phyloP scores from a whole-genome alignment of 2,888 invertebrate species.

The Yponomeuta sedellus region DNA sequence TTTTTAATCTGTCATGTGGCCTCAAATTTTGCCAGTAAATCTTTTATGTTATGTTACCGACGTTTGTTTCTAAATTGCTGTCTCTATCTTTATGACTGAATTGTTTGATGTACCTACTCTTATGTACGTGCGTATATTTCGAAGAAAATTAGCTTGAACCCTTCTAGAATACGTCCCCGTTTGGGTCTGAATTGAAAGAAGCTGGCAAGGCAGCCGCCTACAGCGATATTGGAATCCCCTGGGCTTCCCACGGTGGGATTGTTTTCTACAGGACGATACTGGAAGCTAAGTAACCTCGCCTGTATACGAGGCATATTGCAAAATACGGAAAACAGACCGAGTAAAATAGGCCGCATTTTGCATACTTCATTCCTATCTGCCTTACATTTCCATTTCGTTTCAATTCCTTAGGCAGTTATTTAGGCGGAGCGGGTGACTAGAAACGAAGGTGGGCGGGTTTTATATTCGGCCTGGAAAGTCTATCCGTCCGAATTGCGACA shows the following conservation, averaged over 20 bases:
- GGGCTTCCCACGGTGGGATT: neutral
- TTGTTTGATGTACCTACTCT: no score
- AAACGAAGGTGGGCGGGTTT: neutral
- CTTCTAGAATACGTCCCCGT: neutral
- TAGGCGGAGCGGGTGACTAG: neutral
- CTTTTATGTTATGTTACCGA: no score
- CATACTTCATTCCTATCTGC: slow-evolving; percentile 3
- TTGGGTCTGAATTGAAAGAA: neutral
- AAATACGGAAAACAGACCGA: neutral
- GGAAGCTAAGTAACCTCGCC: neutral
- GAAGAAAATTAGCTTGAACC: no score
- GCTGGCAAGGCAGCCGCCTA: neutral
- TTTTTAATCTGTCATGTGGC: no score
- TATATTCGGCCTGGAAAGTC: neutral
- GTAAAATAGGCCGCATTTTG: neutral
- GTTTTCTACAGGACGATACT: neutral
- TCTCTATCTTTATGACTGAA: no score
- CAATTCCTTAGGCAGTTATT: neutral
- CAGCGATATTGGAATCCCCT: neutral
- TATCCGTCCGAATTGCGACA: neutral
- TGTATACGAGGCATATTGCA: neutral
- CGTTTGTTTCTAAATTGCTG: no score
- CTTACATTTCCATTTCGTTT: neutral
- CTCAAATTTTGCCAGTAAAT: no score
- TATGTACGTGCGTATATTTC: no score